phyloP scores from a whole-genome alignment of 1,140 invertebrate species.

The Nomia melanderi region DNA sequence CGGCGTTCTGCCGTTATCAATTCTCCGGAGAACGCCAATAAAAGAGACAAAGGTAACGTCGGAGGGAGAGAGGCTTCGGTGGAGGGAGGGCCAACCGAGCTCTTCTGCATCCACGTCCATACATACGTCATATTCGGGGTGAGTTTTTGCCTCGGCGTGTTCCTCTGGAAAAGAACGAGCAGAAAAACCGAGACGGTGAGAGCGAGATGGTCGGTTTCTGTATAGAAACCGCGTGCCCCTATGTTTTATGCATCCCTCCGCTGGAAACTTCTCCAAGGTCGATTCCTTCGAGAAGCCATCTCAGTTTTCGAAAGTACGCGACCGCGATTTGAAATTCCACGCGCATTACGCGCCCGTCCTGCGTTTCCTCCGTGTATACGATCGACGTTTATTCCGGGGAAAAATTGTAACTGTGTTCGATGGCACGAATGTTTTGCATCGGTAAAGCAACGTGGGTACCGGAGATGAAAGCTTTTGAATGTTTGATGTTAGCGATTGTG shows the following conservation, averaged over 20 bases:
- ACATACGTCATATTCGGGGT: slow-evolving; percentile 65
- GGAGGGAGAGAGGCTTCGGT: slow-evolving; percentile 21
- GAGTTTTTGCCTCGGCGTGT: slow-evolving; percentile 56
- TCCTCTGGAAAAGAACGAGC: slow-evolving; percentile 23
- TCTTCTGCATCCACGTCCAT: slow-evolving; percentile 58
- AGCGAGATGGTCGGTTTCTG: slow-evolving; percentile 3
- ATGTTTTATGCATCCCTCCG: slow-evolving; percentile 63
- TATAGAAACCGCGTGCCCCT: slow-evolving; percentile 46
- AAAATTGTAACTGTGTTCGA: too few species aligned
- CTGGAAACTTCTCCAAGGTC: slow-evolving; percentile 41
- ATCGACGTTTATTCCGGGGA: too few species aligned
- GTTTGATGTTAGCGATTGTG: too few species aligned
- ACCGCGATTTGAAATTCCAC: too few species aligned
- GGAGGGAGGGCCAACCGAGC: slow-evolving; percentile 31
- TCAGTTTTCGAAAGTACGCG: background rate
- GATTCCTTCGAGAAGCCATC: slow-evolving; percentile 42
- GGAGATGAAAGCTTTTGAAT: too few species aligned
- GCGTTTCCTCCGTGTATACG: too few species aligned
- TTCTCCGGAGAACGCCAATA: slow-evolving; percentile 69
- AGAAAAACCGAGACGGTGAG: too few species aligned
- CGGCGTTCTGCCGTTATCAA: slow-evolving; percentile 67
- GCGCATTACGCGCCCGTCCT: too few species aligned
- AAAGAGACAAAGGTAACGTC: slow-evolving; percentile 60
- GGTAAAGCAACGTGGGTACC: too few species aligned
- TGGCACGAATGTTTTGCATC: too few species aligned